Percentiles rank a stretch among this genome's conserved stretches.
These are phyloP conservation scores for Drosophila orosa DNA, from an alignment of 1,140 invertebrate species.

Conservation along the genomic window DNA sequence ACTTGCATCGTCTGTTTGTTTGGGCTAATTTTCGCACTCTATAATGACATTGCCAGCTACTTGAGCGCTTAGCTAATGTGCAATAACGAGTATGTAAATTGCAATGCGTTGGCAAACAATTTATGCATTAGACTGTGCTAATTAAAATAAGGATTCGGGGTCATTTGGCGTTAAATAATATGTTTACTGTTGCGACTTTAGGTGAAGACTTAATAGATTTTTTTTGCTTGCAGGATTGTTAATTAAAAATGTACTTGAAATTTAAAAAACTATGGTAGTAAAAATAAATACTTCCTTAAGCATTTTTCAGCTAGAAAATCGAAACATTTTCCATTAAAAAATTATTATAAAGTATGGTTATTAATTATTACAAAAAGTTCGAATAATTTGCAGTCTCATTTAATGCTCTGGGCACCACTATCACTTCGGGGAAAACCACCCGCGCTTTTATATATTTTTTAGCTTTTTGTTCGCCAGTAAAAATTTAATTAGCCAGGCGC, in stretches of 20 bases:
- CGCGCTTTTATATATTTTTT: conserved; percentile 41
- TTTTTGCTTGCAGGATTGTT: not conserved
- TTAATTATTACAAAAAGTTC: not conserved
- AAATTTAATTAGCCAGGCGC: conserved; percentile 64
- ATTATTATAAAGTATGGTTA: not conserved
- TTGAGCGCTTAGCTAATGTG: conserved; percentile 28
- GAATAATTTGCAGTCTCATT: not conserved
- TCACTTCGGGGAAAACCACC: conserved; percentile 40
- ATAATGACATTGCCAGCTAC: conserved; percentile 20
- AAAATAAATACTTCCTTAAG: not conserved
- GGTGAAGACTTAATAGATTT: not conserved
- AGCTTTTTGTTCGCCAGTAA: conserved; percentile 50
- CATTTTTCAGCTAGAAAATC: not conserved
- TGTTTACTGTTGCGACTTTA: not conserved
- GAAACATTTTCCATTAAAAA: not conserved
- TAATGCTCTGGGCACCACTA: conserved; percentile 16
- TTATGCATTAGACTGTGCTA: conserved; percentile 9
- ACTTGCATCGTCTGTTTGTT: conserved; percentile 22
- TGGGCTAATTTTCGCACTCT: conserved; percentile 30
- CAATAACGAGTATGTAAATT: conserved; percentile 14
- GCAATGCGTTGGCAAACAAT: conserved; percentile 16
- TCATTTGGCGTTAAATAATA: not conserved
- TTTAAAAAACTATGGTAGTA: not conserved
- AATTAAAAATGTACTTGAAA: not conserved
- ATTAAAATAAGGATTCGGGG: conserved; percentile 20